Evolutionary conservation across 2,888 invertebrate genomes (phyloP), one percentile per base, ranked within the genome.

Genomic region (Epinotia ramella): DNA sequence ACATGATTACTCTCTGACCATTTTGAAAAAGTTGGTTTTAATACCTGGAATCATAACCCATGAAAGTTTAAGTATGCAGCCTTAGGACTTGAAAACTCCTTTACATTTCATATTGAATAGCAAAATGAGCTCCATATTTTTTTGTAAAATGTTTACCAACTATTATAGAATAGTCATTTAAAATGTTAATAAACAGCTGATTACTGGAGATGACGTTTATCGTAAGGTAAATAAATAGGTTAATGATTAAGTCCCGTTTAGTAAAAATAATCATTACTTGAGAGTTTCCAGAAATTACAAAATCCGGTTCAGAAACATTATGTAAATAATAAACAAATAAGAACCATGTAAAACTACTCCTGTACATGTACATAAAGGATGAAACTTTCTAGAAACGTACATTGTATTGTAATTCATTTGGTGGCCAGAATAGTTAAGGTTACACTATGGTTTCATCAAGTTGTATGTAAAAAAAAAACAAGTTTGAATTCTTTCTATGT

Each of bases 1-100:
- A 96, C 90, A 79, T 92, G 90, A 73, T 89, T 90, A 72, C 96
- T 95, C 78, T 95, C 95, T 78, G 92, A 91, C 96, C 96, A 96
- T 83, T 95, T 95, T 76, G 96, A 94, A 78, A 95, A 85, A 73
- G 95, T 94, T 9, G 97, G 96, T 78, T 93, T 94, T 80, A 96
- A 92, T 78, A 96, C 95, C 97, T 97, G 82, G 4, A 89, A 84
- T 75, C 13, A 33, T 33, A 62, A 33, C 12, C 33, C 11, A 18
- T 28, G 13, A n/a, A n/a, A 13, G 16, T 53, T 53, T 13, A 49
- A 49, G 12, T 49, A 16, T 9, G 11, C 49, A 49, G 16, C 49
- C 4, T n/a, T 7, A 53, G n/a, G 53, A 6, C n/a, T 7, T 0
- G n/a, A n/a, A 5, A 49, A 49, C 13, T 49, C 40, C 7, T 40